A percentile compares a stretch with the other conserved stretches of the same genome.
phyloP scores from a whole-genome alignment of 2,113 vertebrate genomes.

The Anguilla japonica region DNA sequence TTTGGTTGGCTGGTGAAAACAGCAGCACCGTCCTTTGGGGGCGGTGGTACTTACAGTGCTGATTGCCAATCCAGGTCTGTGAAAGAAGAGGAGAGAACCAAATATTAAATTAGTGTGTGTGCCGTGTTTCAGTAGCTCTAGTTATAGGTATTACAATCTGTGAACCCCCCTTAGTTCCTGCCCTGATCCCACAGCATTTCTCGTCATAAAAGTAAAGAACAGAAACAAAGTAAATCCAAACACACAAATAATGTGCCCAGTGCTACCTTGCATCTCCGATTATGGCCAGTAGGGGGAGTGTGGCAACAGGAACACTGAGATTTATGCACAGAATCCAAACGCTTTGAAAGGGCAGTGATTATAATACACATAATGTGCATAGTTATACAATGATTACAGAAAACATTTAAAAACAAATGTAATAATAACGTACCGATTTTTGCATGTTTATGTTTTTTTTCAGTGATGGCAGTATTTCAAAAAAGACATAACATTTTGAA shows the following conservation, averaged over 20 bases:
- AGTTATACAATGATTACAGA: no score
- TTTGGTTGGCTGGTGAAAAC: slow-evolving; percentile 81
- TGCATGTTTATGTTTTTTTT: no score
- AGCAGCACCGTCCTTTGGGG: slow-evolving; percentile 92
- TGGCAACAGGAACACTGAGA: background rate
- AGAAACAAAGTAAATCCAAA: background rate
- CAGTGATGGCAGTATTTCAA: no score
- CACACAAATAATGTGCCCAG: background rate
- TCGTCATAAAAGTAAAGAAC: background rate
- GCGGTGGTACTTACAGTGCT: slow-evolving; percentile 93
- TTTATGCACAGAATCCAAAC: background rate
- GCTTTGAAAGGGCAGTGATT: no score
- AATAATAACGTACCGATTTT: no score
- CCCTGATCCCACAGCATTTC: background rate
- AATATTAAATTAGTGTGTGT: background rate
- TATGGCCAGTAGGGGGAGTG: background rate
- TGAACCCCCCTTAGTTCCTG: background rate
- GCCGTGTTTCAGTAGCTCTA: background rate
- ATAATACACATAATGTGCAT: no score
- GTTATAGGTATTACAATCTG: background rate
- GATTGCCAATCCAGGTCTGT: slow-evolving; percentile 98
- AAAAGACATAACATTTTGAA: no score
- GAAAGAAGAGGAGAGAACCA: background rate
- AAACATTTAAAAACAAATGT: no score
- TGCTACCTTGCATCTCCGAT: background rate